Evolutionary conservation across 2,113 vertebrate genomes (phyloP).

Genomic region (Gila orcuttii): DNA sequence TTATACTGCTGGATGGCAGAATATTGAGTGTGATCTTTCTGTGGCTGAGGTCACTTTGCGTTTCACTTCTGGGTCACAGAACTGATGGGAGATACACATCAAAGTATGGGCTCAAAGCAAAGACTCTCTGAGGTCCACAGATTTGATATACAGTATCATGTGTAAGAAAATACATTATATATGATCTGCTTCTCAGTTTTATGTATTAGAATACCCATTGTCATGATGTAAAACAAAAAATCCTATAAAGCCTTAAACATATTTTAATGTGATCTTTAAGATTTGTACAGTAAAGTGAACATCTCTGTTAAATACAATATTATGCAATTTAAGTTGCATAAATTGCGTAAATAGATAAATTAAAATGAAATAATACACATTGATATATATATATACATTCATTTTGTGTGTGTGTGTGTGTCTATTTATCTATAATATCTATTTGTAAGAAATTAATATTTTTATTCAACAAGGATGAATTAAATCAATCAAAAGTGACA

Average conservation of each 20-base stretch:
- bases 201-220: no score
- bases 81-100: conserved; percentile 15
- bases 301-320: no score
- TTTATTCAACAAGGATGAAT: not conserved
- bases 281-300: no score
- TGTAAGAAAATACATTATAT: not conserved
- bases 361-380: no score
- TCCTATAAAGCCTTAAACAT: no score
- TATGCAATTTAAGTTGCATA: no score
- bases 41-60: not conserved
- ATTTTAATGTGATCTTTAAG: no score
- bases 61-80: conserved; percentile 26
- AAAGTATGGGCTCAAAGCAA: conserved; percentile 30
- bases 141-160: conserved; percentile 6
- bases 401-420: no score
- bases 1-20: not conserved
- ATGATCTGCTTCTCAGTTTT: not conserved
- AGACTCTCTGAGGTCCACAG: not conserved
- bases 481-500: not conserved
- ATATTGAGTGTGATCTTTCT: conserved; percentile 20
- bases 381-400: no score
- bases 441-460: not conserved
- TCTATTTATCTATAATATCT: no score
- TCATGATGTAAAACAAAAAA: no score
- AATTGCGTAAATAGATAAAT: no score